Evolutionary conservation across 2,888 invertebrate species (phyloP).

Genomic region (Agrochola macilenta): DNA sequence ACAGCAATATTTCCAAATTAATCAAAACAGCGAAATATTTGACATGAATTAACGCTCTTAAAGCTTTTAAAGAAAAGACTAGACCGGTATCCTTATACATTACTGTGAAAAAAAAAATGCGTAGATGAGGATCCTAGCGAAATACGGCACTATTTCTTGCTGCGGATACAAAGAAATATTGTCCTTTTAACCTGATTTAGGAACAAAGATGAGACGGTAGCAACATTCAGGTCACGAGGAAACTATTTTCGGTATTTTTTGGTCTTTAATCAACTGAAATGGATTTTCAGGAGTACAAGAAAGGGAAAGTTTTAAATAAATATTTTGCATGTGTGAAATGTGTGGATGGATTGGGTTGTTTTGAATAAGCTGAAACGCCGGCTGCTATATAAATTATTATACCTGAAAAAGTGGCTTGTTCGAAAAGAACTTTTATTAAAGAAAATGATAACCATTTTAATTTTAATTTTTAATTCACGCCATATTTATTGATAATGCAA

Average conservation of each 20-base stretch:
- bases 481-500: not conserved
- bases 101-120: conserved; percentile 34
- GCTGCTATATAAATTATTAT: not conserved
- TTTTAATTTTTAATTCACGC: too few relatives aligned
- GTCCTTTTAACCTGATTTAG: conserved; percentile 66
- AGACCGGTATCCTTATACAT: conserved; percentile 8
- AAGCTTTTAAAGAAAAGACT: conserved; percentile 34
- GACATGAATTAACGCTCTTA: not conserved
- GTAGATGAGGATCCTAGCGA: conserved; percentile 30
- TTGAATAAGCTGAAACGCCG: not conserved
- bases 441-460: not conserved
- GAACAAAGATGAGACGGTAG: conserved; percentile 47
- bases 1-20: too few relatives aligned
- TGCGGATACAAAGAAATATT: conserved; percentile 59
- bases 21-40: too few relatives aligned
- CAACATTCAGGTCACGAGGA: conserved; percentile 36
- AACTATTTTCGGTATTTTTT: conserved; percentile 28
- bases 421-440: not conserved
- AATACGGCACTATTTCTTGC: conserved; percentile 59
- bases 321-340: not conserved
- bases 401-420: not conserved
- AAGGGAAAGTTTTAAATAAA: not conserved
- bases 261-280: not conserved
- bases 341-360: not conserved
- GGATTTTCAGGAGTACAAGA: not conserved